Evolutionary conservation across 2,113 vertebrate species (phyloP).

Genomic region (Cyprinus carpio): DNA sequence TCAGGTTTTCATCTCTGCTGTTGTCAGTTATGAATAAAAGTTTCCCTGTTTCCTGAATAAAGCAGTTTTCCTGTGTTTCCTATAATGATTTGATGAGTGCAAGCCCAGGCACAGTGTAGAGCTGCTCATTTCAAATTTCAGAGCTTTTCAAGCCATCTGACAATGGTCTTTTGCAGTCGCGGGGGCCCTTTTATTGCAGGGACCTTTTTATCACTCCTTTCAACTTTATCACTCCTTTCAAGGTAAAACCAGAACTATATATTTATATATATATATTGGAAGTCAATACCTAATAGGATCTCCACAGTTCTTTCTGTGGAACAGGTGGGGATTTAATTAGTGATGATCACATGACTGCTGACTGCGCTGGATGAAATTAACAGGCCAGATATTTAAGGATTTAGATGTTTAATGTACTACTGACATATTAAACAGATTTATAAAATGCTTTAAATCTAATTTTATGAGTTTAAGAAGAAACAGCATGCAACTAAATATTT

Average conservation of each 20-base stretch:
- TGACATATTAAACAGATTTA: neutral
- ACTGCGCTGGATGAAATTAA: neutral
- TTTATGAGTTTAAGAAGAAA: neutral
- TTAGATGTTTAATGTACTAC: neutral
- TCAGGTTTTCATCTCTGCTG: neutral
- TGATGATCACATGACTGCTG: conserved; percentile 41
- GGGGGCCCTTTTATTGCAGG: no score
- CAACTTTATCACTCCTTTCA: neutral
- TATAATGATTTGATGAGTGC: neutral
- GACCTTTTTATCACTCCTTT: neutral
- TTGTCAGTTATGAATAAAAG: neutral
- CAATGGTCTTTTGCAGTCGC: neutral
- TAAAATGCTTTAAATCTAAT: neutral
- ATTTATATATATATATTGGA: no score
- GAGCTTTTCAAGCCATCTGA: neutral
- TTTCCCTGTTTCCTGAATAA: conserved; percentile 1
- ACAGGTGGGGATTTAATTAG: conserved; percentile 47
- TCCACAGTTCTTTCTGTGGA: neutral
- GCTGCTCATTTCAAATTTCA: neutral
- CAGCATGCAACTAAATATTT: neutral
- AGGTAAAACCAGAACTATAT: neutral
- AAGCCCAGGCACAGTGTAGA: neutral
- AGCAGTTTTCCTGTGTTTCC: neutral
- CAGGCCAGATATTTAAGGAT: neutral
- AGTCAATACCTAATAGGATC: neutral